Evolutionary conservation across 2,888 invertebrate species (phyloP), one percentile per base, ranked within the genome.

Genomic region (Encarsia formosa): DNA sequence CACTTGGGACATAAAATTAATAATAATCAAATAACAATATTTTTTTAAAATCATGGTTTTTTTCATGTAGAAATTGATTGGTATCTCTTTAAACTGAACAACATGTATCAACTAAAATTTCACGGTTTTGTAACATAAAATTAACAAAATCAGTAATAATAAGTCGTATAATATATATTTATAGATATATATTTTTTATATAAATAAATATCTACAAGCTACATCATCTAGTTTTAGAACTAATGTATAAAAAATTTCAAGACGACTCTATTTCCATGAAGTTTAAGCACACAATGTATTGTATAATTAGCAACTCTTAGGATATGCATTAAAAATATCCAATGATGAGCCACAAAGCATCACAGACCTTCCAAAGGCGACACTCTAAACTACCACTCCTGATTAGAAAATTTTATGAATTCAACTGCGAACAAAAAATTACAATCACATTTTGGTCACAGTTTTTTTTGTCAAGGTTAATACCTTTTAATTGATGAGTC

Each of bases 281-380:
- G 16, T 42, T 50, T 37, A 49, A n/a, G n/a, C n/a, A 42, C 49
- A 39, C 48, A 47, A 37, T 49, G 47, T 47, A 52, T 50, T 40
- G 32, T 48, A 44, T 52, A 52, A 49, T 52, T 52, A 56, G 42
- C 41, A 45, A 51, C 41, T 56, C 40, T 45, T 38, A 52, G 49
- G 54, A 57, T 54, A 57, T 57, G 57, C 54, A 51, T 56, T 51
- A 47, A 54, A 52, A 53, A 56, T 50, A 53, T 45, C 39, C 47
- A 56, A 39, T 49, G 44, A 57, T 54, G 50, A 49, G 42, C 39
- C 49, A 35, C 49, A 44, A 51, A 54, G 38, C 51, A 57, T 57
- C 54, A 54, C 54, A 57, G 50, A 51, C 49, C 45, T 49, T 34
- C 20, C 50, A 35, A 51, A 53, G 54, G 57, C 54, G 54, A 57